Evolutionary conservation across 2,797 vertebrate species (phyloP).

Genomic region (Podarcis lilfordi): DNA sequence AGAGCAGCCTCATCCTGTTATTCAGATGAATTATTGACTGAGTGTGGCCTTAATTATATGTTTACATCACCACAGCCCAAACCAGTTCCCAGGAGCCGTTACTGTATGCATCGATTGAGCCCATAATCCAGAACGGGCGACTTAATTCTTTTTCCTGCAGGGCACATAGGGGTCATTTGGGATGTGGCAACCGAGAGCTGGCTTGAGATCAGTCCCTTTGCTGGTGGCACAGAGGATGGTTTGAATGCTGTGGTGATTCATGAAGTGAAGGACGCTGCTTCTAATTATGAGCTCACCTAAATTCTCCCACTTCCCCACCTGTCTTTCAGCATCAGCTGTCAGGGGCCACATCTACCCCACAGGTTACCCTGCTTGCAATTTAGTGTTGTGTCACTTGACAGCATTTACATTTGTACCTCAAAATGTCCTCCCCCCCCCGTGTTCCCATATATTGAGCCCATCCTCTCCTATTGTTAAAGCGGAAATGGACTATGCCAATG

Average conservation of each 20-base stretch:
- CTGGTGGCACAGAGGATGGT: not conserved
- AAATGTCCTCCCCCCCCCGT: not conserved
- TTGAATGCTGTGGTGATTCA: not conserved
- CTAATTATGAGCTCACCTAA: not conserved
- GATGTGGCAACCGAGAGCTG: not conserved
- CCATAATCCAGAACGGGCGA: not conserved
- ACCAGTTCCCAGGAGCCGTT: not conserved
- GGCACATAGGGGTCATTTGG: not conserved
- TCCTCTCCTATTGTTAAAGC: not conserved
- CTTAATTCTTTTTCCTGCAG: not conserved
- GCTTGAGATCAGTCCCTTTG: not conserved
- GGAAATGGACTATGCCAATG: no score
- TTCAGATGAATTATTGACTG: slow-evolving; percentile 12
- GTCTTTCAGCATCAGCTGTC: not conserved
- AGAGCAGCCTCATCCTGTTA: not conserved
- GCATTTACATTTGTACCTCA: not conserved
- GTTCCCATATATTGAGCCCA: not conserved
- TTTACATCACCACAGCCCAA: not conserved
- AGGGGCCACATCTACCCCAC: not conserved
- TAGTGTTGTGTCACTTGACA: not conserved
- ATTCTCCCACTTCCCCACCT: not conserved
- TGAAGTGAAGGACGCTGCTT: not conserved
- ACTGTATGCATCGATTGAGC: not conserved
- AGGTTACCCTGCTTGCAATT: not conserved
- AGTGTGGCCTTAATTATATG: slow-evolving; percentile 1